A percentile compares a stretch with the other conserved stretches of the same genome.
These are phyloP conservation scores for Nerophis lumbriciformis DNA, from an alignment of 2,113 vertebrate species.

Conservation along the genomic window DNA sequence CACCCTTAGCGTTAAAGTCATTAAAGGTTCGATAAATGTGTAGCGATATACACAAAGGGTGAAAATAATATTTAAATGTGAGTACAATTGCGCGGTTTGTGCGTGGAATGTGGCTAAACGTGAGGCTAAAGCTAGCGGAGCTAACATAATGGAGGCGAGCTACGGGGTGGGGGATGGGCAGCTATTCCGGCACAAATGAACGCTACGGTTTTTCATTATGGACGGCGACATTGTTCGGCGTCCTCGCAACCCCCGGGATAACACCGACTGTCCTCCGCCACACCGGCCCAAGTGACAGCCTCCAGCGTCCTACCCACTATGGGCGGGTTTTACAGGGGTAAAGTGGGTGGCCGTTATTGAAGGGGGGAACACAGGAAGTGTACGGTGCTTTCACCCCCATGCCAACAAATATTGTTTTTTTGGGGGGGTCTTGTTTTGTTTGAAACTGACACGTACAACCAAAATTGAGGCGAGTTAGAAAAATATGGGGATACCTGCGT, in stretches of 20 bases:
- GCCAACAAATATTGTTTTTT: conserved; percentile 56
- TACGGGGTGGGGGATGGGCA: conserved; percentile 62
- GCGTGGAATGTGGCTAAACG: too few species aligned
- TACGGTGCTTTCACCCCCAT: conserved; percentile 72
- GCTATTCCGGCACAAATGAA: conserved; percentile 41
- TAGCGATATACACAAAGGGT: neutral
- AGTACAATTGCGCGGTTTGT: neutral
- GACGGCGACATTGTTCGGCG: conserved; percentile 7
- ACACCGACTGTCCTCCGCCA: conserved; percentile 49
- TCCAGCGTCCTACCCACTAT: conserved; percentile 96
- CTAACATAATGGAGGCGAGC: conserved; percentile 37
- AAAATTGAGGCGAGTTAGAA: conserved; percentile 34
- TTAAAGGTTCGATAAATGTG: neutral
- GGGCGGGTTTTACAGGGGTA: conserved; percentile 88
- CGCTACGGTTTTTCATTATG: conserved; percentile 45
- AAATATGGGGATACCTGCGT: conserved; percentile 71
- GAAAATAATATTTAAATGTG: conserved; percentile 1
- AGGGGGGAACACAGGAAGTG: conserved; percentile 94
- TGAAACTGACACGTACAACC: too few species aligned
- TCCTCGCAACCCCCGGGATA: conserved; percentile 20
- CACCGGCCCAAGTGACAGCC: conserved; percentile 72
- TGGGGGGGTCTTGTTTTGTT: too few species aligned
- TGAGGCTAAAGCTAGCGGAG: neutral
- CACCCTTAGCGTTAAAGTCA: conserved; percentile 3
- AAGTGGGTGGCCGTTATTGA: conserved; percentile 92